Conservation (phyloP, 2,888 invertebrate genomes). For the Troides helena region DNA sequence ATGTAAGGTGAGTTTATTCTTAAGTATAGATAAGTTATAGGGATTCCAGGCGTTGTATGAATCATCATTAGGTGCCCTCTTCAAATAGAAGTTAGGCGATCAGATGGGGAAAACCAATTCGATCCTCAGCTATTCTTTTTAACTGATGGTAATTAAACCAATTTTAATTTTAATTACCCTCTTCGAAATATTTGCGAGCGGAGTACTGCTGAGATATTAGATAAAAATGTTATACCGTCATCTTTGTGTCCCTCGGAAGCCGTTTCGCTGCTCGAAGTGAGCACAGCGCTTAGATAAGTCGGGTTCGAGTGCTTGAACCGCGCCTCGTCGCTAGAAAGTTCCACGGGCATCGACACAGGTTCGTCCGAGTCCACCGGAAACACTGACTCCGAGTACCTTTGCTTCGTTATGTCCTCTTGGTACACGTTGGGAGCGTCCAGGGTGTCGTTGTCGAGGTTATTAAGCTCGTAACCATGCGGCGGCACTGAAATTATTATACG, state of each 20-base stretch:
- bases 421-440: conserved; percentile 80
- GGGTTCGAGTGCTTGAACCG: conserved; percentile 87
- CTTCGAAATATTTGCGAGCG: too few species aligned
- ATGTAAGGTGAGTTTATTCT: too few species aligned
- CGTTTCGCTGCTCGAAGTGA: conserved; percentile 70
- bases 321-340: conserved; percentile 64
- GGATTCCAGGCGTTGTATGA: too few species aligned
- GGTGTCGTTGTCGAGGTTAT: conserved; percentile 83
- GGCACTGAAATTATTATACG: conserved; percentile 68
- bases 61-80: too few species aligned
- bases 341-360: conserved; percentile 71
- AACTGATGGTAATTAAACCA: too few species aligned
- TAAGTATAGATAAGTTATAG: too few species aligned
- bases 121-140: too few species aligned
- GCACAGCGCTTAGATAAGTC: conserved; percentile 87
- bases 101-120: too few species aligned
- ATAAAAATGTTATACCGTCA: conserved; percentile 54
- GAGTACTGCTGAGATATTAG: neutral
- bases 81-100: too few species aligned
- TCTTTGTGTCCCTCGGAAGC: conserved; percentile 65
- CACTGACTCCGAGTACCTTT: conserved; percentile 58
- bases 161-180: too few species aligned
- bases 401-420: conserved; percentile 67
- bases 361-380: conserved; percentile 70
- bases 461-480: conserved; percentile 83